phyloP scores from a whole-genome alignment of 2,888 invertebrate genomes.

The Dascillus cervinus region DNA sequence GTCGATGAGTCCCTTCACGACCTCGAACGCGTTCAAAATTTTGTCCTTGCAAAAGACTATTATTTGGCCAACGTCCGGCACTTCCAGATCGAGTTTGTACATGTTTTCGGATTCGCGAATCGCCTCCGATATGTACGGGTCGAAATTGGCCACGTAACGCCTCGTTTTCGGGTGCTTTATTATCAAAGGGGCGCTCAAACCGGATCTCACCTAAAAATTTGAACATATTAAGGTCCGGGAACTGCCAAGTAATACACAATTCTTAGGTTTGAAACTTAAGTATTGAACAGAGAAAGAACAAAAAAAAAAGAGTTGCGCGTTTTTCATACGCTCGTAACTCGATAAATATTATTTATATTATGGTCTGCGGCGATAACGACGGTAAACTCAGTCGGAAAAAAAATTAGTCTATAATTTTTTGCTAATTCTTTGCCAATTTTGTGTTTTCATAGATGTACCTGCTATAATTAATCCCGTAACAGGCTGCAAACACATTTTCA shows the following conservation, averaged over 20 bases:
- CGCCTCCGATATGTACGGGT: constrained; percentile 61
- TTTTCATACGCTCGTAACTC: too few species aligned
- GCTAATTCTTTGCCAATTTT: too few species aligned
- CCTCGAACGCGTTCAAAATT: constrained; percentile 55
- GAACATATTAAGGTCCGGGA: constrained; percentile 4
- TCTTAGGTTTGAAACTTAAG: background rate
- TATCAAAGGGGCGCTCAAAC: constrained; percentile 63
- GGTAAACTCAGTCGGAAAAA: too few species aligned
- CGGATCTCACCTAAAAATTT: constrained; percentile 51
- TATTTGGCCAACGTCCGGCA: constrained; percentile 70
- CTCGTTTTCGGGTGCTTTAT: constrained; percentile 58
- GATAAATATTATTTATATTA: too few species aligned
- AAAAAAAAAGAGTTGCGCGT: too few species aligned
- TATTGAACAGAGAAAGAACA: too few species aligned
- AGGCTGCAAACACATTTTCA: too few species aligned
- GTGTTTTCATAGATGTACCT: too few species aligned
- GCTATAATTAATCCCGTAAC: background rate
- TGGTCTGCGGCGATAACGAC: too few species aligned
- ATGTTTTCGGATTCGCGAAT: constrained; percentile 77
- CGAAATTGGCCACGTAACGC: constrained; percentile 64
- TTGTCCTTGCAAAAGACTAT: constrained; percentile 66
- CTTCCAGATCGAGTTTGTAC: constrained; percentile 66
- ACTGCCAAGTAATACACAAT: background rate
- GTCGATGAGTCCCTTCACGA: constrained; percentile 53
- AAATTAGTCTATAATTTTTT: too few species aligned